Percentiles rank a stretch among this genome's conserved stretches.
phyloP scores from a whole-genome alignment of 1,140 invertebrate genomes.

The Archegozetes longisetosus region DNA sequence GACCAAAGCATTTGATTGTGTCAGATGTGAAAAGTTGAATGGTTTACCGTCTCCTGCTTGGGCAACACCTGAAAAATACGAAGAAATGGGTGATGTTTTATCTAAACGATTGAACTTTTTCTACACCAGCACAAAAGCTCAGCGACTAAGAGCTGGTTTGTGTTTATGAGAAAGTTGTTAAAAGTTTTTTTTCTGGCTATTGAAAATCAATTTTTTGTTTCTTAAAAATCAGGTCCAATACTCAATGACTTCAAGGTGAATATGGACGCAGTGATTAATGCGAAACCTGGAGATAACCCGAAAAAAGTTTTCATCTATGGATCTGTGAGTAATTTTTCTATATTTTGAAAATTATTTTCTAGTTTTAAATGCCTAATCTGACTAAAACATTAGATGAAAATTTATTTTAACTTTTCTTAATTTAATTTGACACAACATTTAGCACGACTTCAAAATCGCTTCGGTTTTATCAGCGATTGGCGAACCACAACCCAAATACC shows the following conservation, averaged over 20 bases:
- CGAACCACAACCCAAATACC: not conserved
- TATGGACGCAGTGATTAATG: not conserved
- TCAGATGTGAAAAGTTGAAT: constrained; percentile 3
- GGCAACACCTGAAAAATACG: not conserved
- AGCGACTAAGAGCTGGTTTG: not conserved
- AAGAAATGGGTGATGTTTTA: constrained; percentile 1
- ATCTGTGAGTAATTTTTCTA: not conserved
- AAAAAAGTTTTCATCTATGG: not conserved
- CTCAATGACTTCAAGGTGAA: not conserved
- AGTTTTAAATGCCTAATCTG: too few species aligned
- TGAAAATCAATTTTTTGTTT: not conserved
- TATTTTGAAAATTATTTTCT: too few species aligned
- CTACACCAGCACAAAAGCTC: not conserved
- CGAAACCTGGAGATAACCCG: not conserved
- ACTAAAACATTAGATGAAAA: too few species aligned
- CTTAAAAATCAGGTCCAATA: not conserved
- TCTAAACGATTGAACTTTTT: constrained; percentile 2
- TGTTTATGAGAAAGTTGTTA: not conserved
- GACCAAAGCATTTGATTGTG: constrained; percentile 7
- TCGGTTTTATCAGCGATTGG: not conserved
- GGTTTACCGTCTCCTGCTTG: not conserved
- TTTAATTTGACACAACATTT: too few species aligned
- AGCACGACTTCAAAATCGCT: constrained; percentile 6
- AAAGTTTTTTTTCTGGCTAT: not conserved
- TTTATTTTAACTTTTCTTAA: too few species aligned